These are phyloP conservation scores for Etheostoma cragini DNA, from an alignment of 2,113 vertebrate species.

Conservation along the genomic window DNA sequence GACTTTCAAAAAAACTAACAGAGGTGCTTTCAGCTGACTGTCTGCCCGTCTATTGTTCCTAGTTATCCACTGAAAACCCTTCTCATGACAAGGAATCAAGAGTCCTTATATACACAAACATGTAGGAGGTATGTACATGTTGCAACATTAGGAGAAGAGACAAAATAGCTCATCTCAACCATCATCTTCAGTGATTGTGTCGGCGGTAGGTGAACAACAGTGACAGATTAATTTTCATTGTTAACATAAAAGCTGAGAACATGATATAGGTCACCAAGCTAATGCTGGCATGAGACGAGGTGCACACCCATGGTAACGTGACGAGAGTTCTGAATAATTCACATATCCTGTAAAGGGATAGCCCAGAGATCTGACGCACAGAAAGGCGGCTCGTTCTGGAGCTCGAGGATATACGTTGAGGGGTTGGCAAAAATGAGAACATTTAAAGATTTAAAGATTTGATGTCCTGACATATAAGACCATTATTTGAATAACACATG, in stretches of 20 bases:
- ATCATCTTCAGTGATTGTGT: neutral
- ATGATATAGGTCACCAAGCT: constrained; percentile 67
- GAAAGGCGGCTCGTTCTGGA: neutral
- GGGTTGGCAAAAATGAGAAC: neutral
- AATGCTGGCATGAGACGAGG: constrained; percentile 47
- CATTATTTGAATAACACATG: neutral
- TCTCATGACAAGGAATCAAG: neutral
- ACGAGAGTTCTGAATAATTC: constrained; percentile 75
- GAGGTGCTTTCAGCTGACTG: neutral
- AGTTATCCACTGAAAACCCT: neutral
- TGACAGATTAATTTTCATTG: constrained; percentile 41
- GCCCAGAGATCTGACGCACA: constrained; percentile 14
- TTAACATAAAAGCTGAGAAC: constrained; percentile 47
- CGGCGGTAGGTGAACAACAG: neutral
- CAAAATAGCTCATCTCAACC: neutral
- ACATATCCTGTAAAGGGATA: constrained; percentile 71
- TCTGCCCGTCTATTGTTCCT: neutral
- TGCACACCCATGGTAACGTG: constrained; percentile 59
- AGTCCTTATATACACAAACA: neutral
- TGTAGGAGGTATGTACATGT: neutral
- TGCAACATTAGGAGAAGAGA: neutral
- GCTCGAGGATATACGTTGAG: constrained; percentile 22
- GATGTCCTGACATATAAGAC: neutral
- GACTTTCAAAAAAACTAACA: neutral
- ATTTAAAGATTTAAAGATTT: neutral